Base-by-base conservation (phyloP, 2,797 vertebrate genomes). In the Philypnodon macrostomus region DNA sequence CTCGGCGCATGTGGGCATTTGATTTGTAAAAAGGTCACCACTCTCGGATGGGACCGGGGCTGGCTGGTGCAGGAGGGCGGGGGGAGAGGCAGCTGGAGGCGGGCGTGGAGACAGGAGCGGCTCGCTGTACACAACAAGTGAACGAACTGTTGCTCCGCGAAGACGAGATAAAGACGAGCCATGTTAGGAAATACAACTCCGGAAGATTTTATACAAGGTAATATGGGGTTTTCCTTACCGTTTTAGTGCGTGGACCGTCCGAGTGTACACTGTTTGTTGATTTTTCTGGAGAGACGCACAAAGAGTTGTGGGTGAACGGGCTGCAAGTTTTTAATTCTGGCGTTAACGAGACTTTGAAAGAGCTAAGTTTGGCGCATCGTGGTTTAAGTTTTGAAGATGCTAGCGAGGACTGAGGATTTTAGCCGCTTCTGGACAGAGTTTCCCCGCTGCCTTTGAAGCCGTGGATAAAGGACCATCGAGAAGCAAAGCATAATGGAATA, bases 81-180 rank as follows among this genome's bases (percentile, higher is more conserved):
- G 44, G 30, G 33, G 51, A 51, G 76, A 51, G 59, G 51, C 27
- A 51, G 65, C 32, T 53, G 67, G 70, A 60, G 75, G 79, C 70
- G 68, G 72, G 61, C 53, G 80, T 59, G 59, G 61, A 75, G 58
- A 73, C 68, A 69, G 67, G 58, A 64, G 71, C 69, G 72, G 65
- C 60, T 72, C 47, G 73, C 75, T 67, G 66, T 58, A 88, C 82
- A 88, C 82, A 87, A 90, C 89, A 91, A 89, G 88, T 91, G 87
- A 87, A 65, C 58, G 70, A 90, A 90, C 88, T 90, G 88, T 90
- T 90, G 87, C 87, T 70, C 41, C 41, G 27, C 15, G 41, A 27
- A 44, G 26, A 18, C n/a, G 15, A 5, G 23, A 27, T 7, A 15
- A 4, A 4, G 27, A 27, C 16, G 15, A 15, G n/a, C 36, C 36